These are phyloP conservation scores for Cryptotermes secundus DNA, from an alignment of 1,140 invertebrate genomes.

Conservation along the genomic window DNA sequence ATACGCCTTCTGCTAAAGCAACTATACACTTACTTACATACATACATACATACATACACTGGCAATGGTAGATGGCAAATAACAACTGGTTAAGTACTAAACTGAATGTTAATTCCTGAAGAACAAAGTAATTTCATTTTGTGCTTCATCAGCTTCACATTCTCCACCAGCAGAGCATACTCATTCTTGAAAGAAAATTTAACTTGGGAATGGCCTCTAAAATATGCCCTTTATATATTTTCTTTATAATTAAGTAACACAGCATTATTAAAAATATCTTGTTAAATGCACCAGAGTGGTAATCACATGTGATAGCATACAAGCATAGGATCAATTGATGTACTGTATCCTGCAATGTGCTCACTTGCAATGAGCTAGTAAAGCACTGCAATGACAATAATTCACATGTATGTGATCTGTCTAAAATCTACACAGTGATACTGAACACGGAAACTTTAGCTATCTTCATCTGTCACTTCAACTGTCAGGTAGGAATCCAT, in stretches of 20 bases:
- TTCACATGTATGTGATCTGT: not conserved
- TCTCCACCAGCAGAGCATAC: not conserved
- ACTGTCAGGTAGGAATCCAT: not conserved
- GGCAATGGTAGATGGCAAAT: not conserved
- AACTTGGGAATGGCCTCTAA: not conserved
- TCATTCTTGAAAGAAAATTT: not conserved
- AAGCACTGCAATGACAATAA: too few relatives aligned
- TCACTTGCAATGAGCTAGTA: too few relatives aligned
- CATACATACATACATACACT: not conserved
- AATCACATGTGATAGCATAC: not conserved
- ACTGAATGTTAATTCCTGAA: not conserved
- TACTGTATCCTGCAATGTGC: not conserved
- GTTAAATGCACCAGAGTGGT: not conserved
- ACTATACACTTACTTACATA: not conserved
- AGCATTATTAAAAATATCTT: not conserved
- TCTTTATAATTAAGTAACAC: conserved; percentile 1
- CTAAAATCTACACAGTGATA: not conserved
- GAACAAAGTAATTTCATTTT: not conserved
- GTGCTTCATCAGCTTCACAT: not conserved
- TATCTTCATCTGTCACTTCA: not conserved
- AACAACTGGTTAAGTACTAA: not conserved
- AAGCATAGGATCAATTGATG: not conserved
- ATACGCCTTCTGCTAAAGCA: not conserved
- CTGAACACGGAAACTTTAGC: not conserved
- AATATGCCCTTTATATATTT: not conserved